Conservation (phyloP, 2,113 vertebrate genomes). For the Prunella himalayana region DNA sequence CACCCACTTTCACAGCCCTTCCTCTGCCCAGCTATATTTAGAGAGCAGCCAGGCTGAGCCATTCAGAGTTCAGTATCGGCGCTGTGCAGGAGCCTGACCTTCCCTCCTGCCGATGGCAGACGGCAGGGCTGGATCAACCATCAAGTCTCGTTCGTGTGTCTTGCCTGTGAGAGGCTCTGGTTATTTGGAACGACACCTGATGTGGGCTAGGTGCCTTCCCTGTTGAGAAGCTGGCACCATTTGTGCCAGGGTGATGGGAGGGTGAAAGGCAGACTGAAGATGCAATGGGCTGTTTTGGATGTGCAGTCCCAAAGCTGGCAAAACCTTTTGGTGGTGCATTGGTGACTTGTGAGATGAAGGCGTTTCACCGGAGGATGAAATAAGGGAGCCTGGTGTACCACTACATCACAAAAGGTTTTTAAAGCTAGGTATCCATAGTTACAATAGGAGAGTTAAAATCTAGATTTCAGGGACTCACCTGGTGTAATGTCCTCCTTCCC, state of each 20-base stretch:
- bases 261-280: not conserved
- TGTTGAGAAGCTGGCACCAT: not conserved
- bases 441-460: conserved; percentile 33
- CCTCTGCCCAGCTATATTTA: conserved; percentile 9
- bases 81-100: not conserved
- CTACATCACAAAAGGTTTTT: conserved; percentile 11
- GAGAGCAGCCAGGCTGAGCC: not conserved
- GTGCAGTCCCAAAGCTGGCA: not conserved
- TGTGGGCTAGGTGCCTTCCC: not conserved
- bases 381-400: not conserved
- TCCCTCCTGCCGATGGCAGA: not conserved
- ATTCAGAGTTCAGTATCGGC: not conserved
- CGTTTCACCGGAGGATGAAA: not conserved
- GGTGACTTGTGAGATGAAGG: not conserved
- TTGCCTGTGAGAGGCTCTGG: not conserved
- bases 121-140: not conserved
- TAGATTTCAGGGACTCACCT: conserved; percentile 40
- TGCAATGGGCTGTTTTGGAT: not conserved
- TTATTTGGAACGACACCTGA: not conserved
- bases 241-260: not conserved
- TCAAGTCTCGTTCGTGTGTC: rapidly evolving
- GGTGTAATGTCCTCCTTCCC: conserved; percentile 44
- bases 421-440: conserved; percentile 57
- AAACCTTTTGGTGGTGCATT: not conserved
- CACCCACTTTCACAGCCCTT: not conserved